A percentile compares a stretch with the other conserved stretches of the same genome.
Conservation (phyloP, 2,888 invertebrate species). For the Melinaea marsaeus region DNA sequence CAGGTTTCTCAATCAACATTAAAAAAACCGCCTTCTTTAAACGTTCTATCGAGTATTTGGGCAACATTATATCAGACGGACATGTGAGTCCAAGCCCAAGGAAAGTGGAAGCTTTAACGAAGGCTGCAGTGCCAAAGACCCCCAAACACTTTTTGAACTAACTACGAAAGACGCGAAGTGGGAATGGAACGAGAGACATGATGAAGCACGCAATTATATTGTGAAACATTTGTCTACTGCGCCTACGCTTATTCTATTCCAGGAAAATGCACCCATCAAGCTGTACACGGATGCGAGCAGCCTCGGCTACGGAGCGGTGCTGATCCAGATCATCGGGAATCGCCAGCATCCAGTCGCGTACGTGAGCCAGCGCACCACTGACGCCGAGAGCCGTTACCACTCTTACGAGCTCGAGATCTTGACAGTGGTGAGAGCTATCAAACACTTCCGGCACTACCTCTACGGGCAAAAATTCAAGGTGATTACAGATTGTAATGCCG, state of each 20-base stretch:
- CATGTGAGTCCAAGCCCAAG: no score
- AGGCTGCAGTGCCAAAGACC: no score
- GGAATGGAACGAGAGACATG: conserved; percentile 16
- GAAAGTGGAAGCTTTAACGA: no score
- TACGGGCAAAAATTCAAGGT: no score
- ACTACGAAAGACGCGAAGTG: background rate
- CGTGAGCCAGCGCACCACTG: conserved; percentile 23
- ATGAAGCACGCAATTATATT: conserved; percentile 6
- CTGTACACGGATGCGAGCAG: conserved; percentile 16
- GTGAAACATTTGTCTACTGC: conserved; percentile 13
- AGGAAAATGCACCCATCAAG: conserved; percentile 16
- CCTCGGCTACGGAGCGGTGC: conserved; percentile 21
- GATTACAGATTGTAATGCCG: background rate
- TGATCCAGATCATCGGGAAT: conserved; percentile 12
- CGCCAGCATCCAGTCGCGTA: conserved; percentile 24
- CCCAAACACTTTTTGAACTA: no score
- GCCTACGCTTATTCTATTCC: conserved; percentile 15
- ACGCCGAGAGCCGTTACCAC: conserved; percentile 28
- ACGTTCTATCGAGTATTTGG: no score
- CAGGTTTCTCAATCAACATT: no score
- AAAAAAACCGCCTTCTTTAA: no score
- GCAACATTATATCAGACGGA: no score
- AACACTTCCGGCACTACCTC: no score
- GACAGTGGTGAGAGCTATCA: conserved; percentile 24
- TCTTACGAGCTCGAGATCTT: conserved; percentile 32